Percentiles rank a stretch among this genome's conserved stretches.
phyloP scores from a whole-genome alignment of 2,797 vertebrate species.

The Neostethus bicornis region DNA sequence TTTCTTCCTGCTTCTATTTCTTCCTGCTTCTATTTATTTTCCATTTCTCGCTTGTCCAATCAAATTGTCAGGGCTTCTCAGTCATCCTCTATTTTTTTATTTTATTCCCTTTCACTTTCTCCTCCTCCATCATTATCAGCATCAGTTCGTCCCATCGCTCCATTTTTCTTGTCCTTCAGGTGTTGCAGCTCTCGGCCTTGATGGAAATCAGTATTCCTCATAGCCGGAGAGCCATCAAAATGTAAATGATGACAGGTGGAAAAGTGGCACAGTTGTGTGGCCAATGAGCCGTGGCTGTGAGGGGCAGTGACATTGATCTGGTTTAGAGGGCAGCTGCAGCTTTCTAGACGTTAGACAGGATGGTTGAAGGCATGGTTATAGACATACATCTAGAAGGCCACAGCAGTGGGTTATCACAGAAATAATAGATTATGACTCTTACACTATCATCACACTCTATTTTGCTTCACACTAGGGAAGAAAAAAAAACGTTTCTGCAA shows the following conservation, averaged over 20 bases:
- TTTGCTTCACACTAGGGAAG: not conserved
- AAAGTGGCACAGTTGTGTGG: not conserved
- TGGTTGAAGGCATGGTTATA: constrained; percentile 24
- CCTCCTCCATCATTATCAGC: constrained; percentile 15
- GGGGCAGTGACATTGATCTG: constrained; percentile 27
- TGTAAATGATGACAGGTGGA: constrained; percentile 59
- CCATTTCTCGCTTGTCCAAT: not conserved
- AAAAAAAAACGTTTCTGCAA: too few species aligned
- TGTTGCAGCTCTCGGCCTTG: constrained; percentile 56
- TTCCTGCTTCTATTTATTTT: constrained; percentile 7
- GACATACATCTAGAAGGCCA: constrained; percentile 12
- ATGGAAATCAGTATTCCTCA: constrained; percentile 47
- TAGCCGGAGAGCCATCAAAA: constrained; percentile 54
- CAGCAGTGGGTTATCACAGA: constrained; percentile 22
- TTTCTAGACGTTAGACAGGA: constrained; percentile 1
- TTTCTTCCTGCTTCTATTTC: constrained; percentile 4
- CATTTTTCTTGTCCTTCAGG: constrained; percentile 14
- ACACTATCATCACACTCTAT: constrained; percentile 1
- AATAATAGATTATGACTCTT: constrained; percentile 24
- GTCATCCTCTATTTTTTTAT: constrained; percentile 16
- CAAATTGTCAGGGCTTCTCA: constrained; percentile 16
- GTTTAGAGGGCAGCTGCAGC: not conserved
- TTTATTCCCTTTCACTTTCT: not conserved
- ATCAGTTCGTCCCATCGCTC: constrained; percentile 5
- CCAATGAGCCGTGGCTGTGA: constrained; percentile 44